Percentiles rank a stretch among this genome's conserved stretches.
phyloP scores from a whole-genome alignment of 2,113 vertebrate genomes.

The Podocnemis expansa region DNA sequence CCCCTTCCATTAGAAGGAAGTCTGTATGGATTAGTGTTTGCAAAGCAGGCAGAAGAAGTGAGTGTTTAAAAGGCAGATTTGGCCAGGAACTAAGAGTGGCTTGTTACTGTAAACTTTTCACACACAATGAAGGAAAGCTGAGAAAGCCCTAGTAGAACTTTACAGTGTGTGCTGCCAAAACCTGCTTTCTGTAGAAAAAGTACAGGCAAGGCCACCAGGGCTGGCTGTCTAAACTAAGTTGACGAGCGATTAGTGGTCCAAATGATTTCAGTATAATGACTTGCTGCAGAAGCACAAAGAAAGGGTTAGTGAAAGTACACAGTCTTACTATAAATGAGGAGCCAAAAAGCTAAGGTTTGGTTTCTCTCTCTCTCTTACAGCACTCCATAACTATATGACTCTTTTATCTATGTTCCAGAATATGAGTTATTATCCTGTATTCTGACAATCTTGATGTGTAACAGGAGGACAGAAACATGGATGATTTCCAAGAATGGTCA shows the following conservation, averaged over 20 bases:
- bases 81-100: not conserved
- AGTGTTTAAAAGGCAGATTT: conserved; percentile 24
- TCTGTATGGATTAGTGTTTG: conserved; percentile 49
- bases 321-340: accelerated
- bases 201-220: not conserved
- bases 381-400: not conserved
- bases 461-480: not conserved
- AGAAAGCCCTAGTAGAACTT: conserved; percentile 2
- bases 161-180: not conserved
- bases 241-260: not conserved
- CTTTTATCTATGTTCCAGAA: not conserved
- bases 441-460: not conserved
- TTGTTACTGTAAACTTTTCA: conserved; percentile 11
- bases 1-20: not conserved
- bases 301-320: not conserved
- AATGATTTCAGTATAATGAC: not conserved
- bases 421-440: not conserved
- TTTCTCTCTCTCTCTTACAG: not conserved
- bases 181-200: conserved; percentile 22
- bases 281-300: not conserved
- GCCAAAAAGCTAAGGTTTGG: not conserved
- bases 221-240: accelerated
- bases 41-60: not conserved
- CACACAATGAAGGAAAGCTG: conserved; percentile 15
- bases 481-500: conserved; percentile 11